These are phyloP conservation scores for Neolamprologus fasciatus DNA, from an alignment of 2,113 vertebrate genomes.

Conservation along the genomic window DNA sequence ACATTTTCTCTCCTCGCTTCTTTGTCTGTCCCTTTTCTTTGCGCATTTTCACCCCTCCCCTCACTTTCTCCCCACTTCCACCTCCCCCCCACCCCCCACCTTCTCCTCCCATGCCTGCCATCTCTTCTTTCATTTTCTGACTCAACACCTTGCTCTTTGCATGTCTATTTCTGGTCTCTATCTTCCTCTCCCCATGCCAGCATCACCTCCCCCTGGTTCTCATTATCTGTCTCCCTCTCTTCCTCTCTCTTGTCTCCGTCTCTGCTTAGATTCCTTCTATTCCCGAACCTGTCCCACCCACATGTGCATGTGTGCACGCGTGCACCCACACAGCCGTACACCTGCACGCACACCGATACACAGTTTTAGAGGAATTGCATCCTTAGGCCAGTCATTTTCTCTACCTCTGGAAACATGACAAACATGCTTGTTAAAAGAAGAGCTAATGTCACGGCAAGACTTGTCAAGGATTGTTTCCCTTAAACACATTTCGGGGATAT, in stretches of 20 bases:
- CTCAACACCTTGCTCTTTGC: conserved; percentile 73
- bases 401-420: neutral
- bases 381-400: neutral
- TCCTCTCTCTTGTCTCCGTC: conserved; percentile 21
- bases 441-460: neutral
- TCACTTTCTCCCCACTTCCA: neutral
- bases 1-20: neutral
- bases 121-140: conserved; percentile 68
- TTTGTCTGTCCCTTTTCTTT: neutral
- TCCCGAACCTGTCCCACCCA: conserved; percentile 57
- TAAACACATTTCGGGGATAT: neutral
- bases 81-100: fast-evolving
- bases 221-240: conserved; percentile 64
- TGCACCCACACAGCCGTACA: neutral
- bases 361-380: neutral
- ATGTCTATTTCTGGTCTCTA: conserved; percentile 74
- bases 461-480: neutral
- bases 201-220: conserved; percentile 71
- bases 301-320: conserved; percentile 10
- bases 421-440: neutral
- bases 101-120: conserved; percentile 10
- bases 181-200: conserved; percentile 66
- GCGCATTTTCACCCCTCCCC: neutral
- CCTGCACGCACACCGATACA: neutral
- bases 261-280: conserved; percentile 40